These are phyloP conservation scores for Tetropium fuscum DNA, from an alignment of 2,888 invertebrate genomes.

Conservation along the genomic window DNA sequence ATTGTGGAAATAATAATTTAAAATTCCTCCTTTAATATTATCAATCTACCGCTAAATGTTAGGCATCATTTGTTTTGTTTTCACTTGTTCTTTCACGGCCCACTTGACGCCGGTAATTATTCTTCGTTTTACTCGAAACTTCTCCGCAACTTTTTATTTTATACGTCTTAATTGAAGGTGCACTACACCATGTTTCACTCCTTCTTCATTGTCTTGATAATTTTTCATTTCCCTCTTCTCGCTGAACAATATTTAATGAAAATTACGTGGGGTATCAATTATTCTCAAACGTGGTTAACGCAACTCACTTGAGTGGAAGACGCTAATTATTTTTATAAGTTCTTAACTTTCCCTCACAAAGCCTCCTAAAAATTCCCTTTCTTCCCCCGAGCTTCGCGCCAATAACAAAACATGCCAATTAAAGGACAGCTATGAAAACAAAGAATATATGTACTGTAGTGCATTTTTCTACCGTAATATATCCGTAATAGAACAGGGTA, in stretches of 20 bases:
- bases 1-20: slow-evolving; percentile 58
- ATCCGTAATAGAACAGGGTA: no score
- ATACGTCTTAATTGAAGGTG: slow-evolving; percentile 63
- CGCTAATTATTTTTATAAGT: slow-evolving; percentile 60
- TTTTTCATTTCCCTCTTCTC: slow-evolving; percentile 61
- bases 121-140: slow-evolving; percentile 57
- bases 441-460: no score
- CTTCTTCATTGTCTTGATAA: slow-evolving; percentile 62
- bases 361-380: neutral
- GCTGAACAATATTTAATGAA: slow-evolving; percentile 62
- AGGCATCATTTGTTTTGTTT: slow-evolving; percentile 65
- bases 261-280: slow-evolving; percentile 62
- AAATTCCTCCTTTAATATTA: slow-evolving; percentile 56
- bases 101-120: slow-evolving; percentile 64
- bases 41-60: slow-evolving; percentile 58
- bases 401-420: slow-evolving; percentile 3
- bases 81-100: slow-evolving; percentile 65
- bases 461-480: no score
- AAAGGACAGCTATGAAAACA: neutral
- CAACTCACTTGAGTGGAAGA: slow-evolving; percentile 55
- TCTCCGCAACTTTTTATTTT: slow-evolving; percentile 50
- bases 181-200: slow-evolving; percentile 63
- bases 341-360: slow-evolving; percentile 30
- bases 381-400: neutral
- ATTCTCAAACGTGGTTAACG: slow-evolving; percentile 46